Percentiles rank a stretch among this genome's conserved stretches.
These are phyloP conservation scores for Campodea augens DNA, from an alignment of 1,140 invertebrate species.

Conservation along the genomic window DNA sequence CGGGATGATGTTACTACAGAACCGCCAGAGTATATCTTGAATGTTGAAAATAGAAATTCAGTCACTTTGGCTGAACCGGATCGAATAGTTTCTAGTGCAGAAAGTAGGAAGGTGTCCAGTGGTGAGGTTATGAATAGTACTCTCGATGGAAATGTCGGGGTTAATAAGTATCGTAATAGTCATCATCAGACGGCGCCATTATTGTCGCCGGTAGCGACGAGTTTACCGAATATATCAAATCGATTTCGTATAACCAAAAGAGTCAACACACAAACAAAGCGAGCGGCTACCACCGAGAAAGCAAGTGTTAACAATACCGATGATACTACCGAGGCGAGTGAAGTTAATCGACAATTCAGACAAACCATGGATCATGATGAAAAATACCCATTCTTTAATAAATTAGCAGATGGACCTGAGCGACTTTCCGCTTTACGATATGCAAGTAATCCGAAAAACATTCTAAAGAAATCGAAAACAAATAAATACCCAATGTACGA, in stretches of 20 bases:
- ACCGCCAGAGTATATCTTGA: too few species aligned
- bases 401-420: slow-evolving; percentile 16
- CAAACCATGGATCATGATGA: slow-evolving; percentile 17
- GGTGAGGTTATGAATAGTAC: too few species aligned
- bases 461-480: slow-evolving; percentile 26
- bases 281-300: too few species aligned
- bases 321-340: slow-evolving; percentile 12
- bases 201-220: neutral
- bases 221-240: too few species aligned
- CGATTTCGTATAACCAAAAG: neutral
- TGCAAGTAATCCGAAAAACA: slow-evolving; percentile 29
- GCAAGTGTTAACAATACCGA: slow-evolving; percentile 10
- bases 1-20: too few species aligned
- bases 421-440: slow-evolving; percentile 35
- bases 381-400: slow-evolving; percentile 28
- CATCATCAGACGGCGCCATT: neutral
- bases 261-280: slow-evolving; percentile 13
- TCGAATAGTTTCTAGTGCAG: too few species aligned
- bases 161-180: too few species aligned
- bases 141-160: too few species aligned
- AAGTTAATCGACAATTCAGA: slow-evolving; percentile 7
- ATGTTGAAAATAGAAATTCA: too few species aligned
- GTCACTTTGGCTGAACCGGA: too few species aligned
- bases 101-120: too few species aligned
- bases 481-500: slow-evolving; percentile 18